These are phyloP conservation scores for Casuarius casuarius DNA, from an alignment of 2,113 vertebrate genomes.

Conservation along the genomic window DNA sequence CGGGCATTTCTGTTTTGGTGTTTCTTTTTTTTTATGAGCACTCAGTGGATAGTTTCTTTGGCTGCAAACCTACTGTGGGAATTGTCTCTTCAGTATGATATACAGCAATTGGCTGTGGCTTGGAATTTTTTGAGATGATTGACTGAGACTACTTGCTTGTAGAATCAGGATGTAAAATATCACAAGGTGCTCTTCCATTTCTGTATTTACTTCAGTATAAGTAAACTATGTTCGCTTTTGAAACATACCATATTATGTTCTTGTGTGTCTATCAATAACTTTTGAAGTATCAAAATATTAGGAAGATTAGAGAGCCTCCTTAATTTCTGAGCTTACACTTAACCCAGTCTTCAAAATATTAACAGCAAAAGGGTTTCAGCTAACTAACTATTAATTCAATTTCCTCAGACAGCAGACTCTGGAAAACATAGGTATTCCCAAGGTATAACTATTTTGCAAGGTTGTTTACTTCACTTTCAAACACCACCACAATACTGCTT, in stretches of 20 bases:
- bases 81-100: neutral
- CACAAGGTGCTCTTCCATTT: neutral
- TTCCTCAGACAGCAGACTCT: slow-evolving; percentile 10
- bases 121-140: neutral
- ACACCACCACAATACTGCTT: neutral
- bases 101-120: neutral
- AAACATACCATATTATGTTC: neutral
- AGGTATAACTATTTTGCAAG: neutral
- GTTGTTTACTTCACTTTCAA: neutral
- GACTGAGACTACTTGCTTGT: neutral
- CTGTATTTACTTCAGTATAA: neutral
- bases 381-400: slow-evolving; percentile 32
- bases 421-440: slow-evolving; percentile 5
- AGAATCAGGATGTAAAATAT: neutral
- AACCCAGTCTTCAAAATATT: slow-evolving; percentile 40
- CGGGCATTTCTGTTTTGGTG: neutral
- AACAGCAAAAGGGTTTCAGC: slow-evolving; percentile 20
- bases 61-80: neutral
- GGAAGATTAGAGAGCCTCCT: slow-evolving; percentile 13
- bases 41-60: neutral
- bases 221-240: neutral
- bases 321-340: slow-evolving; percentile 31
- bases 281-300: slow-evolving; percentile 47
- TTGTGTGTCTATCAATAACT: slow-evolving; percentile 30
- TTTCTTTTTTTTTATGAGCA: neutral